Evolutionary conservation across 2,888 invertebrate genomes (phyloP).

Genomic region (Danaus chrysippus): DNA sequence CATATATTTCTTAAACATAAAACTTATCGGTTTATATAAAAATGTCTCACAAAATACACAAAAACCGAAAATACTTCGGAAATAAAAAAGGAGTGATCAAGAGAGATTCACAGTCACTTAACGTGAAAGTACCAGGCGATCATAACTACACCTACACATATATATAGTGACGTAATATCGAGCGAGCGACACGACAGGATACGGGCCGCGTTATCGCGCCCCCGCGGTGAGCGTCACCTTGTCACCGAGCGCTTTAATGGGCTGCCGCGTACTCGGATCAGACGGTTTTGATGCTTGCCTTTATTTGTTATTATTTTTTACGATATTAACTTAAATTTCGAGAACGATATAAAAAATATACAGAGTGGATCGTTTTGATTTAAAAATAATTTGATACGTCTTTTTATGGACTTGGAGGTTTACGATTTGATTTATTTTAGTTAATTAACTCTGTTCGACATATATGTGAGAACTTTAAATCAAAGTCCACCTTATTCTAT

Average conservation of each 20-base stretch:
- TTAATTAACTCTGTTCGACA: too few relatives aligned
- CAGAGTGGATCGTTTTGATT: too few relatives aligned
- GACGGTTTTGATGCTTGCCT: slow-evolving; percentile 52
- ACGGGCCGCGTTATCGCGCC: slow-evolving; percentile 69
- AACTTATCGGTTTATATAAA: not conserved
- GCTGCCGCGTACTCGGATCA: slow-evolving; percentile 57
- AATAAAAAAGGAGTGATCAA: not conserved
- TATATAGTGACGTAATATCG: slow-evolving; percentile 47
- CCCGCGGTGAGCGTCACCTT: slow-evolving; percentile 68
- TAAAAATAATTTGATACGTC: too few relatives aligned
- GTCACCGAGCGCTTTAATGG: slow-evolving; percentile 76
- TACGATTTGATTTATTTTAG: too few relatives aligned
- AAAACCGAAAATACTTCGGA: not conserved
- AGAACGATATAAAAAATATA: too few relatives aligned
- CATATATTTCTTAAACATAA: too few relatives aligned
- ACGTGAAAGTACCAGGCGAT: slow-evolving; percentile 22
- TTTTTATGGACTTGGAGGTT: too few relatives aligned
- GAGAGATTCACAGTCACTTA: slow-evolving; percentile 6
- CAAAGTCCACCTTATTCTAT: too few relatives aligned
- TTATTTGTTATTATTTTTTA: slow-evolving; percentile 11
- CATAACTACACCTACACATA: slow-evolving; percentile 33
- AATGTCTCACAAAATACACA: slow-evolving; percentile 37
- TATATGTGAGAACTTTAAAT: too few relatives aligned
- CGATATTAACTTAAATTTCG: not conserved
- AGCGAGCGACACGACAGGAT: slow-evolving; percentile 60